A percentile compares a stretch with the other conserved stretches of the same genome.
Conservation (phyloP, 2,113 vertebrate genomes). For the Beaufortia kweichowensis region DNA sequence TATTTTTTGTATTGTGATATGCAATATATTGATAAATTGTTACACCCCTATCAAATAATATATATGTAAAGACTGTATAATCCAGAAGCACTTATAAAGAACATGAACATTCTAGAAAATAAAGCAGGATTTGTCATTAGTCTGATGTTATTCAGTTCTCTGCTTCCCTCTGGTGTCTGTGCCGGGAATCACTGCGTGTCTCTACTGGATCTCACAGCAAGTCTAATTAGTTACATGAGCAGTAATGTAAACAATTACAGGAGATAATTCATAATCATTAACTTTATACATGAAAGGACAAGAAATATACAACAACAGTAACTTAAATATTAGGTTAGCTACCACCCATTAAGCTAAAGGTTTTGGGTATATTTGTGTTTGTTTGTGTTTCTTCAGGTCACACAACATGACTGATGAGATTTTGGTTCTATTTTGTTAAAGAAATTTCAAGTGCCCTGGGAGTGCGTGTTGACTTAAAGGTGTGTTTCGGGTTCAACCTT, state of each 20-base stretch:
- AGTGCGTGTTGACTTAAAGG: not conserved
- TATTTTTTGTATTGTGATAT: too few relatives aligned
- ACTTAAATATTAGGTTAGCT: too few relatives aligned
- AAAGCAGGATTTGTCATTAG: too few relatives aligned
- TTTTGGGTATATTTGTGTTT: too few relatives aligned
- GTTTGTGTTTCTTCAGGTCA: not conserved
- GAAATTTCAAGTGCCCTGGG: not conserved
- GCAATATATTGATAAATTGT: too few relatives aligned
- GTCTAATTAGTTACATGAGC: not conserved
- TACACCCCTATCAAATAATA: too few relatives aligned
- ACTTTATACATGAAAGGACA: not conserved
- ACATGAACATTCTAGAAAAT: not conserved
- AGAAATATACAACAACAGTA: too few relatives aligned
- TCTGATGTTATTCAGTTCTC: not conserved
- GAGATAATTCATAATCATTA: not conserved
- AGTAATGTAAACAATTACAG: not conserved
- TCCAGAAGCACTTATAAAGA: not conserved
- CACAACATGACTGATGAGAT: not conserved
- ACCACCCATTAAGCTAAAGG: too few relatives aligned
- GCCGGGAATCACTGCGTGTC: too few relatives aligned
- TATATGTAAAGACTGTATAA: not conserved
- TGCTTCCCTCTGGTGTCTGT: constrained; percentile 2
- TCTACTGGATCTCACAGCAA: not conserved
- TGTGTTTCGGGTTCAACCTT: not conserved
- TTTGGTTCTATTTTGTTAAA: not conserved